Evolutionary conservation across 2,113 vertebrate species (phyloP).

Genomic region (Panthera uncia): DNA sequence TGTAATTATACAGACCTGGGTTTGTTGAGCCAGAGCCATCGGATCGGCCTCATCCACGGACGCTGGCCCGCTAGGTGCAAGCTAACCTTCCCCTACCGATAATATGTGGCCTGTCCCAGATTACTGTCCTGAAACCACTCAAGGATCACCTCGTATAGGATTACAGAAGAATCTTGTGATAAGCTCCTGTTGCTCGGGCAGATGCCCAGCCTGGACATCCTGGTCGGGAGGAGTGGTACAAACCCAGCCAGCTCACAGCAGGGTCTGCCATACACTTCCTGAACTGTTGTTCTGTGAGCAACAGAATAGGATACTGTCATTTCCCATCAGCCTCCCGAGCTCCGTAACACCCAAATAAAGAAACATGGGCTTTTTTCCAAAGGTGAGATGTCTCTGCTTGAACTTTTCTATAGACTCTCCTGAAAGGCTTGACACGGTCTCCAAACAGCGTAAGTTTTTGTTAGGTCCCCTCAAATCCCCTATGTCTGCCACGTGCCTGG

Average conservation of each 20-base stretch:
- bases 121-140: background rate
- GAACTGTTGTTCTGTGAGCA: background rate
- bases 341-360: slow-evolving; percentile 24
- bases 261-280: background rate
- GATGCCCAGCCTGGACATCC: background rate
- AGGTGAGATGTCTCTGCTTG: background rate
- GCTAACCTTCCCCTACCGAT: background rate
- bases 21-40: background rate
- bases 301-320: background rate
- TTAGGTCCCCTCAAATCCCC: background rate
- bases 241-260: background rate
- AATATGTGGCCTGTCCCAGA: background rate
- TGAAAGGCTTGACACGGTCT: slow-evolving; percentile 4
- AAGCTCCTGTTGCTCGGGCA: background rate
- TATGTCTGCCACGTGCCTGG: slow-evolving; percentile 16
- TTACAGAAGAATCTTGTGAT: background rate
- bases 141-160: background rate
- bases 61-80: background rate
- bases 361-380: background rate
- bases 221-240: background rate
- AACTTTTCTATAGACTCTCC: slow-evolving; percentile 9
- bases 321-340: background rate
- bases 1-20: background rate
- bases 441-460: slow-evolving; percentile 43
- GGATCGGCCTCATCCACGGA: background rate